Evolutionary conservation across 2,797 vertebrate species (phyloP).

Genomic region (Tragopan temminckii): DNA sequence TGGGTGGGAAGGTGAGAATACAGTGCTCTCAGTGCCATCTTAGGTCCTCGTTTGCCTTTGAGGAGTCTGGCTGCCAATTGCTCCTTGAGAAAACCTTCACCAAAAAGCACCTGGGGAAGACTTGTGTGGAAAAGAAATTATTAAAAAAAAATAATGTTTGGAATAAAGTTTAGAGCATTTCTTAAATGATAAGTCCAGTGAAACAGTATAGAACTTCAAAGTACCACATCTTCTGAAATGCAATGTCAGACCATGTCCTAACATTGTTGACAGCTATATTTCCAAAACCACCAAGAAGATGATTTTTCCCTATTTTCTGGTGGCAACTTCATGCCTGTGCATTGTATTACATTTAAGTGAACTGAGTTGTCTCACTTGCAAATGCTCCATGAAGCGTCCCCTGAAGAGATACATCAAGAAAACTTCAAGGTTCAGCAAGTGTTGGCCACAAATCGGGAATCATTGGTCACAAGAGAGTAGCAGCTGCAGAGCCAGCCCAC

Average conservation of each 20-base stretch:
- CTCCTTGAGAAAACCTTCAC: background rate
- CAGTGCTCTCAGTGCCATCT: background rate
- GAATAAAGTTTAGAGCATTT: background rate
- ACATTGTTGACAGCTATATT: constrained; percentile 88
- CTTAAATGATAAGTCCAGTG: background rate
- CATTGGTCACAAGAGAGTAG: background rate
- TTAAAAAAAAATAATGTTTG: no score
- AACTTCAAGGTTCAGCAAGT: background rate
- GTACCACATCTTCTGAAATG: constrained; percentile 86
- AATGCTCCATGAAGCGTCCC: constrained; percentile 81
- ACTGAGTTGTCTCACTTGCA: constrained; percentile 87
- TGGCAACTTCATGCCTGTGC: constrained; percentile 87
- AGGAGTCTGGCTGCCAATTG: background rate
- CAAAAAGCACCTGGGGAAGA: background rate
- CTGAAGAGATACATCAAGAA: constrained; percentile 73
- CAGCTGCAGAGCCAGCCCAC: background rate
- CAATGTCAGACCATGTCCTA: constrained; percentile 87
- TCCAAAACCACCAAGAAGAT: constrained; percentile 90
- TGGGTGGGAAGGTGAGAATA: background rate
- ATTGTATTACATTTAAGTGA: constrained; percentile 86
- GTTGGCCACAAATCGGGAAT: background rate
- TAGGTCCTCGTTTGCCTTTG: background rate
- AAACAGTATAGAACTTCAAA: constrained; percentile 42
- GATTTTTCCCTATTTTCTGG: constrained; percentile 90
- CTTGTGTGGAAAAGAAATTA: background rate